Base-by-base conservation (phyloP, 2,888 invertebrate genomes). In the Graphium colonna region DNA sequence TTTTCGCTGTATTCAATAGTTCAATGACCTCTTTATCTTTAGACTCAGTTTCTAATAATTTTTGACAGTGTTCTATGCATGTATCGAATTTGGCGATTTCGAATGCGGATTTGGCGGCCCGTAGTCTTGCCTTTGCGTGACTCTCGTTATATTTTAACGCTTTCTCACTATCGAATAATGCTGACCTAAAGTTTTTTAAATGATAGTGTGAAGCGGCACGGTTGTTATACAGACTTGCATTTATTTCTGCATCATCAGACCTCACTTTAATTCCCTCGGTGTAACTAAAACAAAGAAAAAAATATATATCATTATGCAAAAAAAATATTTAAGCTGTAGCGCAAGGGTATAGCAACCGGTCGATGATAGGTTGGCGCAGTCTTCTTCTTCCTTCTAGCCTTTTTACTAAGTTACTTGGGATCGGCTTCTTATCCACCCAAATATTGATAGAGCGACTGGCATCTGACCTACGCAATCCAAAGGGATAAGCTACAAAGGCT, bases 161-260 rank as follows among this genome's bases (percentile, higher is more conserved):
- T 67, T 91, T 87, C 69, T 95, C 92, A 59, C 96, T 95, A 76
- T 98, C 98, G 57, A 86, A 90, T 12, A 97, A 82, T 8, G 96
- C 90, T 1, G 96, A 96, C 63, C 95, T 88, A 77, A 93, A 95
- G 77, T 96, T 97, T 79, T 96, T 93, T 26, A 98, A 76, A 73
- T 95, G 93, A 75, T 91, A 97, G 68, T 98, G 95, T 0, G 97
- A 92, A 0, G 98, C 97, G 1, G 98, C 95, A 58, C 99, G 91
- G 75, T 99, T 99, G 67, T 97, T 97, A 69, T 96, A 95, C 10
- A 99, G 89, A 55, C 94, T 93, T 5, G 97, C 94, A 72, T 95
- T 94, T 1, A 98, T 78, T 60, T 95, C 93, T 0, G 82, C 70
- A 59, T 91, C 85, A 61, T 94, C 90, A 76, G 95, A 95, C 67